Conservation (phyloP, 2,113 vertebrate genomes). For the Zosterops lateralis region DNA sequence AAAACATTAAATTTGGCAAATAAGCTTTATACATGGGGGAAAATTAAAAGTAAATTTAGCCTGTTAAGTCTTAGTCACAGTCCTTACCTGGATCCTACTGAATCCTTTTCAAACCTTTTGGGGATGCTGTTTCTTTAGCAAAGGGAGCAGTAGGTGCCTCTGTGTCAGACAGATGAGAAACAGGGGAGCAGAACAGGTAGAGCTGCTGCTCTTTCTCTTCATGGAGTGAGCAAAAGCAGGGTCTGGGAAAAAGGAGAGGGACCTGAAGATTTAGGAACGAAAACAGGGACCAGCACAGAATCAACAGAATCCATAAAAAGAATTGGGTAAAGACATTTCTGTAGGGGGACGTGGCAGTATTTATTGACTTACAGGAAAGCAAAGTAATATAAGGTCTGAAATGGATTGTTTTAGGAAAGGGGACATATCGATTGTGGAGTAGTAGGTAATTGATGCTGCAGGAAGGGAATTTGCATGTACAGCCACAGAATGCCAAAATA, state of each 20-base stretch:
- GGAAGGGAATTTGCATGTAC: conserved; percentile 6
- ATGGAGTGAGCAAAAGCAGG: neutral
- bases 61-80: neutral
- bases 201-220: neutral
- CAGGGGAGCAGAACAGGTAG: neutral
- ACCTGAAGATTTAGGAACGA: neutral
- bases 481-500: neutral
- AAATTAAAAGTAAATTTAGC: conserved; percentile 17
- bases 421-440: neutral
- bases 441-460: neutral
- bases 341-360: neutral
- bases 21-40: neutral
- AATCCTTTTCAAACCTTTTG: neutral
- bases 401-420: neutral
- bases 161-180: neutral
- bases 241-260: neutral
- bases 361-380: neutral
- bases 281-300: neutral
- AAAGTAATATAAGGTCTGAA: neutral
- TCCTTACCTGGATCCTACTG: neutral
- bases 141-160: neutral
- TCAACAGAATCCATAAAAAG: neutral
- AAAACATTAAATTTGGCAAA: conserved; percentile 40
- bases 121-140: neutral
- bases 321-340: neutral